These are phyloP conservation scores for Gymnothorax reevesii DNA, from an alignment of 2,797 vertebrate species.

Conservation along the genomic window DNA sequence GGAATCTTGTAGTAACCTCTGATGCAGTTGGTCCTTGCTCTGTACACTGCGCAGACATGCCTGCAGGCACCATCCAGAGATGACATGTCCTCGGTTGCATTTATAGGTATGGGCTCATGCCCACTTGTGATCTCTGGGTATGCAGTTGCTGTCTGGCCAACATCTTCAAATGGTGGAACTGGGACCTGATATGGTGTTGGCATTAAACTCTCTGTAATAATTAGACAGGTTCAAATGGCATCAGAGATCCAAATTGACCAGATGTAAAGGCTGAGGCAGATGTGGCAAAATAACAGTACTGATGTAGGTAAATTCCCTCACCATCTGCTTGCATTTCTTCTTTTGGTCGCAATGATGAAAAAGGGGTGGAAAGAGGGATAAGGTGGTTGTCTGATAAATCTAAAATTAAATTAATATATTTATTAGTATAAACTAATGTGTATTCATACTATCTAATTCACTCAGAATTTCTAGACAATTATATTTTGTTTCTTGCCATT, in stretches of 20 bases:
- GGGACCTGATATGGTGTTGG: constrained; percentile 23
- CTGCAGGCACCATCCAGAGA: neutral
- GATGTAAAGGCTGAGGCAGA: neutral
- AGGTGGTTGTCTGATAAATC: constrained; percentile 40
- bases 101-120: constrained; percentile 34
- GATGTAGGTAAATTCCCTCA: constrained; percentile 41
- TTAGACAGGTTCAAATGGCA: constrained; percentile 2
- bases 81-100: constrained; percentile 22
- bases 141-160: neutral
- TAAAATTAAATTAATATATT: neutral
- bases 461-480: neutral
- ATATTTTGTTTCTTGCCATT: neutral
- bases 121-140: constrained; percentile 51
- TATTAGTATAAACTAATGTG: constrained; percentile 32
- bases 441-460: constrained; percentile 16
- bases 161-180: constrained; percentile 25
- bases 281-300: neutral
- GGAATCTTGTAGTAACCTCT: neutral
- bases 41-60: neutral
- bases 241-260: neutral
- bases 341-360: constrained; percentile 17
- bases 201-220: constrained; percentile 37
- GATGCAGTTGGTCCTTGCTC: constrained; percentile 33
- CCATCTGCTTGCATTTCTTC: constrained; percentile 42
- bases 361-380: constrained; percentile 31